Evolutionary conservation across 2,888 invertebrate genomes (phyloP), one percentile per base, ranked within the genome.

Genomic region (Macaria liturata): DNA sequence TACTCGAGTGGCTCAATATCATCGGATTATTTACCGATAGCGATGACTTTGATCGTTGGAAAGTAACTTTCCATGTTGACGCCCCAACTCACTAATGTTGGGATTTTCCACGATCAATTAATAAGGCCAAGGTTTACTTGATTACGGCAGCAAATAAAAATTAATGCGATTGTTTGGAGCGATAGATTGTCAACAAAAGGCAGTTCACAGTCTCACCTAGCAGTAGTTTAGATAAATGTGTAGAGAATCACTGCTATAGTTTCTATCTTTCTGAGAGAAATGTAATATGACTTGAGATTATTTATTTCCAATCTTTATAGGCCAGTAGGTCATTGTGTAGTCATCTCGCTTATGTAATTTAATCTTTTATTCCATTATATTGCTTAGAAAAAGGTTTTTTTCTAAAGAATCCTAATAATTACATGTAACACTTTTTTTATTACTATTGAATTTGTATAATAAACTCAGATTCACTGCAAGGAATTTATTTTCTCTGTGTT

Each of bases 51-150:
- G 61, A 58, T 49, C 53, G 57, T 62, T 61, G 46, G 56, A 65
- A 65, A 68, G 64, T 58, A 64, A 65, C 62, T 70, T 70, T 67
- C 63, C 62, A 65, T 59, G 45, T 7, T 30, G 32, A 54, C 46
- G 46, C n/a, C 37, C 40, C 5, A n/a, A 46, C 9, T 8, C 46
- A 34, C 47, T 59, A 49, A 31, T 42, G 51, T 60, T 54, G 65
- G 61, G 53, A 61, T 65, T 64, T 63, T 55, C 61, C 64, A 59
- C 55, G 54, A 7, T 7, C 34, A 42, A 64, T 52, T 58, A 64
- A 59, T 60, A 57, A 61, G 61, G 67, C 61, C 65, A 63, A 60
- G 59, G 64, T 49, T 51, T 5, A 37, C 58, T 53, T 46, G 40
- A 50, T 57, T 43, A 46, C 4, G 32, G 4, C 44, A 47, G 32